Percentiles rank a stretch among this genome's conserved stretches.
These are phyloP conservation scores for Neria commutata DNA, from an alignment of 2,888 invertebrate genomes.

Conservation along the genomic window DNA sequence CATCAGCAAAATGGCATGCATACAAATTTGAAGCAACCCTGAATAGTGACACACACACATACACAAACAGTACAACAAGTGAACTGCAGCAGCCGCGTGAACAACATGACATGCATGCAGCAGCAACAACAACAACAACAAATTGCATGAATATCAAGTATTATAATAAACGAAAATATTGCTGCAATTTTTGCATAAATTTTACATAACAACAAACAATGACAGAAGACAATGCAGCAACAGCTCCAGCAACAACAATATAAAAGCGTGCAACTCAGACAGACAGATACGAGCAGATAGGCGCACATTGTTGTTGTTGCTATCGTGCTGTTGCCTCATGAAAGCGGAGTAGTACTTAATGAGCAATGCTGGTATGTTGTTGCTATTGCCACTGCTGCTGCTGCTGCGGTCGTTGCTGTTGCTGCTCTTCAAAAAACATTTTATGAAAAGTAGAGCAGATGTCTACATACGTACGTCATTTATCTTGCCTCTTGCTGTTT, in stretches of 20 bases:
- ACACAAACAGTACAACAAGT: no score
- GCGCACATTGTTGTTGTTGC: constrained; percentile 1
- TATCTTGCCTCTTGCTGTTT: not conserved
- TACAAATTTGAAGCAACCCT: no score
- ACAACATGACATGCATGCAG: not conserved
- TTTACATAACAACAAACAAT: constrained; percentile 1
- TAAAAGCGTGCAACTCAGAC: no score
- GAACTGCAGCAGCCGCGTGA: no score
- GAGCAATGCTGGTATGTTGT: not conserved
- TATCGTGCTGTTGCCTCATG: not conserved
- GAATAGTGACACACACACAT: no score
- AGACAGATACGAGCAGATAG: no score
- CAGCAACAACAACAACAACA: constrained; percentile 1
- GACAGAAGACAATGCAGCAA: no score
- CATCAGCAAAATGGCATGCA: no score
- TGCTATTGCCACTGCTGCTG: not conserved
- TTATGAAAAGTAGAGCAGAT: not conserved
- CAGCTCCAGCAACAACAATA: no score
- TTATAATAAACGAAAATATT: not conserved
- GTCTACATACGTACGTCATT: no score
- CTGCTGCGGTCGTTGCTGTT: not conserved
- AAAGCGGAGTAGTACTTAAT: not conserved
- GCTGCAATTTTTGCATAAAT: not conserved
- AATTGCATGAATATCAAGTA: not conserved
- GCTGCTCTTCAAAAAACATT: not conserved